Evolutionary conservation across 2,797 vertebrate species (phyloP).

Genomic region (Coccyzus lansbergi): DNA sequence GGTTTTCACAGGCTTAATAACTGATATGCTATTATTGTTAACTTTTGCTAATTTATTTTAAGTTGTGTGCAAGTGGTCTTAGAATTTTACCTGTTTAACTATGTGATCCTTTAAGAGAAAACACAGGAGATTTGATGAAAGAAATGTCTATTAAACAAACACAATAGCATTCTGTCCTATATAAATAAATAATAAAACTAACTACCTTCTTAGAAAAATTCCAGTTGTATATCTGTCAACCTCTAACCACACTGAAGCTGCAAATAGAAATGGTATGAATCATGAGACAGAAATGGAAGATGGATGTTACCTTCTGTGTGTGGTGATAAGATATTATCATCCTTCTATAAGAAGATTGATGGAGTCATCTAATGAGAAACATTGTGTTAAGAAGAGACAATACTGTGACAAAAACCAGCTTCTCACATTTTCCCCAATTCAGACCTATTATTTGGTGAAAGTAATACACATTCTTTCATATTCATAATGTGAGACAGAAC

Average conservation of each 20-base stretch:
- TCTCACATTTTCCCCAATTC: neutral
- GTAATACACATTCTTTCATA: neutral
- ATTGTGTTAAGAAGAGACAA: neutral
- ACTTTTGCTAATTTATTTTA: neutral
- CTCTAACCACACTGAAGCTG: neutral
- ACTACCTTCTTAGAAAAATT: neutral
- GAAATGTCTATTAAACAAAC: neutral
- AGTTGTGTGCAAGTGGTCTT: neutral
- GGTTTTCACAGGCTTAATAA: neutral
- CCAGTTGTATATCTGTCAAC: neutral
- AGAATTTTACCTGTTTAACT: neutral
- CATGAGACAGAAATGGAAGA: conserved; percentile 3
- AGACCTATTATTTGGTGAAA: neutral
- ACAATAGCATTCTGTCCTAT: neutral
- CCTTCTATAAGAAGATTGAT: conserved; percentile 44
- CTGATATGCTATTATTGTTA: neutral
- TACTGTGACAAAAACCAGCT: conserved; percentile 7
- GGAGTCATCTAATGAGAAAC: conserved; percentile 12
- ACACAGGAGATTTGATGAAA: neutral
- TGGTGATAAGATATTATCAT: conserved; percentile 52
- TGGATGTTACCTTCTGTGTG: neutral
- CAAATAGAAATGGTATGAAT: conserved; percentile 11
- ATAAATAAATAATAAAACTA: neutral
- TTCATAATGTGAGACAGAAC: neutral
- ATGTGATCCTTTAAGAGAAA: neutral